Evolutionary conservation across 2,113 vertebrate species (phyloP).

Genomic region (Neotoma lepida): DNA sequence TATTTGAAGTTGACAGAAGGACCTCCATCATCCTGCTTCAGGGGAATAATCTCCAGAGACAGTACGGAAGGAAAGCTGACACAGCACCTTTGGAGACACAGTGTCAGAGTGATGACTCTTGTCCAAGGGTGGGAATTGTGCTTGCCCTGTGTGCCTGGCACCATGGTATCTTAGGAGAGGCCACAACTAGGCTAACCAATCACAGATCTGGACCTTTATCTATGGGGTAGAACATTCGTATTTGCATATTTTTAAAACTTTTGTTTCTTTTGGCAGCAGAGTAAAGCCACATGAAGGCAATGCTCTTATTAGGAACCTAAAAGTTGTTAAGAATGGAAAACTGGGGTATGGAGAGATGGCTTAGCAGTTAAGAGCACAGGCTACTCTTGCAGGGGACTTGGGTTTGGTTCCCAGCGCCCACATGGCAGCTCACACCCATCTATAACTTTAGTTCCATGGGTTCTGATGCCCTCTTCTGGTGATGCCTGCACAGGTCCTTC

Average conservation of each 20-base stretch:
- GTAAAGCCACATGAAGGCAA: not conserved
- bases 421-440: not conserved
- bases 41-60: not conserved
- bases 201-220: not conserved
- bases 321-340: not conserved
- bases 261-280: not conserved
- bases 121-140: not conserved
- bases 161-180: not conserved
- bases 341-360: too few relatives aligned
- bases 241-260: not conserved
- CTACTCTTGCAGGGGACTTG: not conserved
- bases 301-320: not conserved
- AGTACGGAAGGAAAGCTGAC: not conserved
- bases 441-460: not conserved
- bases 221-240: not conserved
- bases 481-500: not conserved
- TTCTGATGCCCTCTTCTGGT: not conserved
- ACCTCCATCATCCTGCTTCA: too few relatives aligned
- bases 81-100: not conserved
- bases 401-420: not conserved
- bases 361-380: not conserved
- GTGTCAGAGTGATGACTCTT: not conserved
- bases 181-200: not conserved
- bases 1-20: not conserved
- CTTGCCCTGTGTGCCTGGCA: fast-evolving